Conservation (phyloP, 2,888 invertebrate genomes). For the Tachina fera region DNA sequence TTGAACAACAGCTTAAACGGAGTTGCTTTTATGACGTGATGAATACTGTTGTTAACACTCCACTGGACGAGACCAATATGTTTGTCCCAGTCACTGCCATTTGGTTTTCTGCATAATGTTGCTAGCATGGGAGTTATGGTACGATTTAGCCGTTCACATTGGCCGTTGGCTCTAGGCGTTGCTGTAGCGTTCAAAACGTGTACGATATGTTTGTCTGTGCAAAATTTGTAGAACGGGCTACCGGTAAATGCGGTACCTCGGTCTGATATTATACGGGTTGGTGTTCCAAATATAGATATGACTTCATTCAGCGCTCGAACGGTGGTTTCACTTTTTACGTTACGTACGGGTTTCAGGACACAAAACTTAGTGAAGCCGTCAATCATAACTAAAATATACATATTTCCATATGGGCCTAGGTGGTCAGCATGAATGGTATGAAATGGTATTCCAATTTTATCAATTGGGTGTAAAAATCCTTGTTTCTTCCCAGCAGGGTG, state of each 20-base stretch:
- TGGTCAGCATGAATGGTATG: slow-evolving; percentile 11
- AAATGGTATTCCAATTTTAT: slow-evolving; percentile 79
- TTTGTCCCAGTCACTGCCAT: too few relatives aligned
- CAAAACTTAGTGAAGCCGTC: slow-evolving; percentile 78
- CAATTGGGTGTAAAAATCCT: slow-evolving; percentile 76
- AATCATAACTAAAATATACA: slow-evolving; percentile 77
- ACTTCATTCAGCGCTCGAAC: background rate
- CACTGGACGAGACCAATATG: too few relatives aligned
- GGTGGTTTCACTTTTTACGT: slow-evolving; percentile 64
- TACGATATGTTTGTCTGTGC: background rate
- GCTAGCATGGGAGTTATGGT: slow-evolving; percentile 65
- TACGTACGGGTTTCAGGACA: too few relatives aligned
- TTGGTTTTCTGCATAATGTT: too few relatives aligned
- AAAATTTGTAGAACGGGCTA: slow-evolving; percentile 1
- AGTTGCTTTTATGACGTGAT: too few relatives aligned
- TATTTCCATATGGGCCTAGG: slow-evolving; percentile 71
- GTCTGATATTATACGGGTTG: slow-evolving; percentile 52
- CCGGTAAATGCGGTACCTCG: slow-evolving; percentile 38
- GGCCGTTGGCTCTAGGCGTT: slow-evolving; percentile 4
- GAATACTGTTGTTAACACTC: too few relatives aligned
- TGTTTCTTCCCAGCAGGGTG: too few relatives aligned
- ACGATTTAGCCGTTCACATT: slow-evolving; percentile 73
- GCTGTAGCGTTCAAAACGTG: slow-evolving; percentile 25
- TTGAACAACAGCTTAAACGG: too few relatives aligned
- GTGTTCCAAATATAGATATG: slow-evolving; percentile 74